Conservation (phyloP, 2,113 vertebrate genomes). For the Anas platyrhynchos region DNA sequence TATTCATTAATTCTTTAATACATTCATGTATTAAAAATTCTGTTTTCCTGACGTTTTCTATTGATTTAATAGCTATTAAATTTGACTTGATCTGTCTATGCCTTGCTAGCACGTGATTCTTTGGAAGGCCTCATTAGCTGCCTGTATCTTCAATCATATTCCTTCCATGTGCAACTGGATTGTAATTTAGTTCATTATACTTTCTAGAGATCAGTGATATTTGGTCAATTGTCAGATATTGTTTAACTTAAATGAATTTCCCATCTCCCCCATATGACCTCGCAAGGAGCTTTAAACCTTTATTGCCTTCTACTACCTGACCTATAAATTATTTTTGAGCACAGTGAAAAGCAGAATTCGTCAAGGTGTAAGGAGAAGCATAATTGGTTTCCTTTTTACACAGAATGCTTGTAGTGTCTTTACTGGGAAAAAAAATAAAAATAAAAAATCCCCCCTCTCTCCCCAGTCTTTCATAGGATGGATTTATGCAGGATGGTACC, state of each 20-base stretch:
- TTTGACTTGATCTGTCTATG: conserved; percentile 31
- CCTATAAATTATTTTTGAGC: background rate
- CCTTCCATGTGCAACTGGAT: background rate
- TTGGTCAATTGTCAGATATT: background rate
- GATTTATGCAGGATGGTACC: background rate
- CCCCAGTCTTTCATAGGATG: background rate
- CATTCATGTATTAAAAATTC: background rate
- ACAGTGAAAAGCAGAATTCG: background rate
- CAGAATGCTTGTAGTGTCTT: background rate
- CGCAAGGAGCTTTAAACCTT: background rate
- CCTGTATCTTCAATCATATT: background rate
- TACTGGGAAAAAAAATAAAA: background rate
- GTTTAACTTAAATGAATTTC: background rate
- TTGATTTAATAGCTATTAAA: conserved; percentile 27
- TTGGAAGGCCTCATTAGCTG: background rate
- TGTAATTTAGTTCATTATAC: background rate
- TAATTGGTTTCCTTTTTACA: background rate
- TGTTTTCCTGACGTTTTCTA: conserved; percentile 35
- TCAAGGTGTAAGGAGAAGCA: background rate
- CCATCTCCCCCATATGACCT: background rate
- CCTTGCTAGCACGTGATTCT: background rate
- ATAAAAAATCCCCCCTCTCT: background rate
- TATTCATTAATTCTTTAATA: background rate
- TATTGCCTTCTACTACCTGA: background rate
- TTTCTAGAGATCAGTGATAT: background rate